phyloP scores from a whole-genome alignment of 2,888 invertebrate species.

The Parnassius glacialis region DNA sequence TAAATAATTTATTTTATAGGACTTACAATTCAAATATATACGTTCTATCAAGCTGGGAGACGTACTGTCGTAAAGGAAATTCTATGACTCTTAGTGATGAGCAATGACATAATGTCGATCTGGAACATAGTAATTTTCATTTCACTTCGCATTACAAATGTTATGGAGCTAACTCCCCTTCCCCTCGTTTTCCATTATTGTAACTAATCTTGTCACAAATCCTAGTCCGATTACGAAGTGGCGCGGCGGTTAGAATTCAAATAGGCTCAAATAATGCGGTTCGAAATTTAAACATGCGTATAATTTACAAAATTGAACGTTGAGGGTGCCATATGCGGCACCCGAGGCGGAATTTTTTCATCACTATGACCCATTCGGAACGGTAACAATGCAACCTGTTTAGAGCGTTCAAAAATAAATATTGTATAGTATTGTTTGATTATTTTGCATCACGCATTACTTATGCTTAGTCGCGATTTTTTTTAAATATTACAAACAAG shows the following conservation, averaged over 20 bases:
- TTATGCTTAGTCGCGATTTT: no score
- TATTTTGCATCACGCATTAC: no score
- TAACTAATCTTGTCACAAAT: slow-evolving; percentile 75
- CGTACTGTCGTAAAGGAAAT: not conserved
- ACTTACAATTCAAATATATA: no score
- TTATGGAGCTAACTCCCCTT: slow-evolving; percentile 52
- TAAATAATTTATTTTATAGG: no score
- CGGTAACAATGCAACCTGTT: slow-evolving; percentile 5
- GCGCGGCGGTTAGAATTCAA: slow-evolving; percentile 49
- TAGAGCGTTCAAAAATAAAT: slow-evolving; percentile 35
- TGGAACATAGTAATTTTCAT: slow-evolving; percentile 55
- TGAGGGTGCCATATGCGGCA: slow-evolving; percentile 65
- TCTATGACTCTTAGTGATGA: slow-evolving; percentile 29
- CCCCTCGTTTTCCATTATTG: slow-evolving; percentile 58
- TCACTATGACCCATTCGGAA: slow-evolving; percentile 50
- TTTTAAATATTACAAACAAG: no score
- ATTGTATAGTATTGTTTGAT: slow-evolving; percentile 42
- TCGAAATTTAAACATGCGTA: slow-evolving; percentile 69
- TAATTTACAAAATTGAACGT: slow-evolving; percentile 65
- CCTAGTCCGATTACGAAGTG: slow-evolving; percentile 64
- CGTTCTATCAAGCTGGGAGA: no score
- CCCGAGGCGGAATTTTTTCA: slow-evolving; percentile 52
- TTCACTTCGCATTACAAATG: slow-evolving; percentile 56
- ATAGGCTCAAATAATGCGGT: slow-evolving; percentile 63
- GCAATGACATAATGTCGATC: slow-evolving; percentile 42